A percentile compares a stretch with the other conserved stretches of the same genome.
These are phyloP conservation scores for Dolichopus griseipennis DNA, from an alignment of 2,888 invertebrate genomes.

Conservation along the genomic window DNA sequence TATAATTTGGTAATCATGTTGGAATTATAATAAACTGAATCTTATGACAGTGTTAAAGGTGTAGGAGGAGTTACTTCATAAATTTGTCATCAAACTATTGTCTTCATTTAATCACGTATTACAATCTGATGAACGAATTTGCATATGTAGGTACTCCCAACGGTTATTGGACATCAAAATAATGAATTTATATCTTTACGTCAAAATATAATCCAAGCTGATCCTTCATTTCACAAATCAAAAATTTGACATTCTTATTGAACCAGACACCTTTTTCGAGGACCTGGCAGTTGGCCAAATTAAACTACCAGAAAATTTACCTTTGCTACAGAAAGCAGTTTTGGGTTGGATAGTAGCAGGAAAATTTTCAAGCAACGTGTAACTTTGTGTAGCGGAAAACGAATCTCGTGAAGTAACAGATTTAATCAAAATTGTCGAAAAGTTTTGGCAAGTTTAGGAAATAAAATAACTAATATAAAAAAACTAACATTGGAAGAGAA, in stretches of 20 bases:
- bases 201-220: not conserved
- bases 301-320: constrained; percentile 8
- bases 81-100: too few relatives aligned
- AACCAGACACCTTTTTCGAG: constrained; percentile 12
- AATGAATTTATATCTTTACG: too few relatives aligned
- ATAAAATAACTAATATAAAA: too few relatives aligned
- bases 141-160: not conserved
- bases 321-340: constrained; percentile 12
- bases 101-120: not conserved
- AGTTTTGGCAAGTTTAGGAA: too few relatives aligned
- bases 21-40: too few relatives aligned
- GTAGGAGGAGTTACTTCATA: too few relatives aligned
- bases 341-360: constrained; percentile 15
- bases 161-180: not conserved
- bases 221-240: too few relatives aligned
- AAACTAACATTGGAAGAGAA: too few relatives aligned
- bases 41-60: too few relatives aligned
- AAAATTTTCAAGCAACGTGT: not conserved
- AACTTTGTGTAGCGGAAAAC: not conserved
- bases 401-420: too few relatives aligned
- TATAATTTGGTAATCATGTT: too few relatives aligned
- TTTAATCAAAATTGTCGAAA: too few relatives aligned
- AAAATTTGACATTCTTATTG: not conserved
- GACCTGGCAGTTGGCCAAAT: constrained; percentile 12
- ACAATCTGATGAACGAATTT: not conserved